Conservation (phyloP, 2,888 invertebrate genomes). For the Phortica okadai region DNA sequence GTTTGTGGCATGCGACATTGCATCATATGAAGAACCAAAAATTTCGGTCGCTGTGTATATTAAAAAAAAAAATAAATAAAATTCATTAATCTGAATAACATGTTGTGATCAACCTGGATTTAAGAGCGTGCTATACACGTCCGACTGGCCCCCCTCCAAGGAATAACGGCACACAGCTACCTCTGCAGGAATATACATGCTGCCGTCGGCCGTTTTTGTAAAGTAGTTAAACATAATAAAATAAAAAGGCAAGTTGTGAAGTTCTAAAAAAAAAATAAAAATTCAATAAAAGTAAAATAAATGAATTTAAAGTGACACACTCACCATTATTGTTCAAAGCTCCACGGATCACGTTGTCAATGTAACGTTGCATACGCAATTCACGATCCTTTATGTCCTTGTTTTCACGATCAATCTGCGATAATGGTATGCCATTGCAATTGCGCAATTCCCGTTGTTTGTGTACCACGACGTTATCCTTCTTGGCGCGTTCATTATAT, state of each 20-base stretch:
- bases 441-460: slow-evolving; percentile 55
- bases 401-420: slow-evolving; percentile 56
- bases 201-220: slow-evolving; percentile 56
- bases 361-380: neutral
- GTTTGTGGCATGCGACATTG: slow-evolving; percentile 74
- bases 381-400: slow-evolving; percentile 37
- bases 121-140: slow-evolving; percentile 74
- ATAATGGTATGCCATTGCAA: slow-evolving; percentile 60
- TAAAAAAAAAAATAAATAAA: neutral
- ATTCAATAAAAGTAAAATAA: neutral
- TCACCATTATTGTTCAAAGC: slow-evolving; percentile 14
- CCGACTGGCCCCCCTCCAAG: slow-evolving; percentile 75
- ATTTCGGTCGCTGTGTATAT: slow-evolving; percentile 60
- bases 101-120: slow-evolving; percentile 72
- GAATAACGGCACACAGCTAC: slow-evolving; percentile 77
- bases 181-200: slow-evolving; percentile 78
- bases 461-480: slow-evolving; percentile 37
- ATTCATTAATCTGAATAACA: neutral
- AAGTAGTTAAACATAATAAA: slow-evolving; percentile 73
- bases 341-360: neutral
- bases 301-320: neutral
- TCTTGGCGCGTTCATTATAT: slow-evolving; percentile 62
- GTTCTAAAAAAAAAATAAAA: slow-evolving; percentile 54
- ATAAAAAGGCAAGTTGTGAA: slow-evolving; percentile 62
- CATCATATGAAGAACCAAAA: slow-evolving; percentile 76